These are phyloP conservation scores for Plusia festucae DNA, from an alignment of 2,888 invertebrate genomes.

Conservation along the genomic window DNA sequence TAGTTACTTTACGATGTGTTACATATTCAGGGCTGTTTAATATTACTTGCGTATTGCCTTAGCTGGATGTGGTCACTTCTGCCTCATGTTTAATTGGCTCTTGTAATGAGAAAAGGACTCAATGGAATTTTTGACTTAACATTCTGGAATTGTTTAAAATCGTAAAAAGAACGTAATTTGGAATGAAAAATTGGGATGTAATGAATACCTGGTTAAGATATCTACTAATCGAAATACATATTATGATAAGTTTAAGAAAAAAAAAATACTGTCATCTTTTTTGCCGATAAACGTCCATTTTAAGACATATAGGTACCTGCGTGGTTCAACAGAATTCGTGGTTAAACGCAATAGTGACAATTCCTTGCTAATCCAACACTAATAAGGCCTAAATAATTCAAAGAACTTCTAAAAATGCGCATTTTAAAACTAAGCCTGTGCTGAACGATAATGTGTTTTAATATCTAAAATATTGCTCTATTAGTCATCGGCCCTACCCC, in stretches of 20 bases:
- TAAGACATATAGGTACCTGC: too few relatives aligned
- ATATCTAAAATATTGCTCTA: background rate
- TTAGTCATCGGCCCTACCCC: constrained; percentile 36
- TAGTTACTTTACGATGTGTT: constrained; percentile 4
- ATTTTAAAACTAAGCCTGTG: background rate
- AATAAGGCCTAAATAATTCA: too few relatives aligned
- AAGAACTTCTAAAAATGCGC: too few relatives aligned
- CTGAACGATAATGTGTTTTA: background rate
- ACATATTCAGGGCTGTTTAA: constrained; percentile 14
- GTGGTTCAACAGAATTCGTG: too few relatives aligned
- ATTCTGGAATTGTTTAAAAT: background rate
- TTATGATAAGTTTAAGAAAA: too few relatives aligned
- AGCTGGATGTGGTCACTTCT: constrained; percentile 8
- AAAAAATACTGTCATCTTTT: too few relatives aligned
- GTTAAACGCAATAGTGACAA: too few relatives aligned
- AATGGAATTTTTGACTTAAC: constrained; percentile 6
- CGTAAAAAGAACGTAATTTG: background rate
- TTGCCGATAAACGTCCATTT: too few relatives aligned
- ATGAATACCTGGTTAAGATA: too few relatives aligned
- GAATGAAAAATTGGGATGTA: background rate
- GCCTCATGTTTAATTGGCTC: background rate
- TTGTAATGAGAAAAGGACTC: background rate
- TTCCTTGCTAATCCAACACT: too few relatives aligned
- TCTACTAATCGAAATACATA: too few relatives aligned
- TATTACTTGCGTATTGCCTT: constrained; percentile 5